phyloP scores from a whole-genome alignment of 2,888 invertebrate genomes.

The Meteorus colon region DNA sequence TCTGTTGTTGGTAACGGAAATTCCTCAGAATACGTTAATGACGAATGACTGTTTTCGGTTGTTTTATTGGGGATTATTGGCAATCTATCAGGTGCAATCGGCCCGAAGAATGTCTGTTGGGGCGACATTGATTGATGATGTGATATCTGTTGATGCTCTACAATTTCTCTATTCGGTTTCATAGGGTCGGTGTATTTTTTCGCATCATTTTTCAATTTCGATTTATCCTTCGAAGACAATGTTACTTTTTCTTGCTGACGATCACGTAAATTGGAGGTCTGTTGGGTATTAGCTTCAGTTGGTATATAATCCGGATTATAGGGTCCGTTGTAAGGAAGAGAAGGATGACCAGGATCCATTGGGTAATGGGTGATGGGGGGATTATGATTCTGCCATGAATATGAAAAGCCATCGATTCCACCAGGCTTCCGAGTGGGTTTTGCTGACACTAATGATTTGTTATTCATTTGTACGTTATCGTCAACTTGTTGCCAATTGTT shows the following conservation, averaged over 20 bases:
- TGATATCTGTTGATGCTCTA: constrained; percentile 53
- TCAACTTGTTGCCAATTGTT: constrained; percentile 57
- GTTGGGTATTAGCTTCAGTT: constrained; percentile 63
- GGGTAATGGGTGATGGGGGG: constrained; percentile 60
- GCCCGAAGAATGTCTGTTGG: constrained; percentile 61
- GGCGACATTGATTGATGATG: constrained; percentile 15
- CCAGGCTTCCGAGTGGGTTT: constrained; percentile 44
- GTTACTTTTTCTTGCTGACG: constrained; percentile 55
- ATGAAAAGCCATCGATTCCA: constrained; percentile 24
- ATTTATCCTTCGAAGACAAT: constrained; percentile 60
- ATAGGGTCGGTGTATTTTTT: constrained; percentile 66
- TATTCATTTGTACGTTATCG: constrained; percentile 58
- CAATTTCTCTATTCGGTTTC: constrained; percentile 63
- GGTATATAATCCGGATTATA: constrained; percentile 72
- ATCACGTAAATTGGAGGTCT: constrained; percentile 63
- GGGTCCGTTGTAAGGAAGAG: constrained; percentile 72
- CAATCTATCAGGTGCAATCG: constrained; percentile 64
- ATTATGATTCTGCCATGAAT: constrained; percentile 14
- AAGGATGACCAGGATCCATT: constrained; percentile 69
- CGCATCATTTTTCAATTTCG: constrained; percentile 63
- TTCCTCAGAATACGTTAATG: constrained; percentile 56
- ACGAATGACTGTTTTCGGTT: constrained; percentile 30
- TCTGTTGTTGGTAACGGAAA: constrained; percentile 48
- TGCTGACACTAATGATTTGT: constrained; percentile 57
- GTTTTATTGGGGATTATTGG: constrained; percentile 41